Evolutionary conservation across 1,140 invertebrate genomes (phyloP).

Genomic region (Danaus plexippus): DNA sequence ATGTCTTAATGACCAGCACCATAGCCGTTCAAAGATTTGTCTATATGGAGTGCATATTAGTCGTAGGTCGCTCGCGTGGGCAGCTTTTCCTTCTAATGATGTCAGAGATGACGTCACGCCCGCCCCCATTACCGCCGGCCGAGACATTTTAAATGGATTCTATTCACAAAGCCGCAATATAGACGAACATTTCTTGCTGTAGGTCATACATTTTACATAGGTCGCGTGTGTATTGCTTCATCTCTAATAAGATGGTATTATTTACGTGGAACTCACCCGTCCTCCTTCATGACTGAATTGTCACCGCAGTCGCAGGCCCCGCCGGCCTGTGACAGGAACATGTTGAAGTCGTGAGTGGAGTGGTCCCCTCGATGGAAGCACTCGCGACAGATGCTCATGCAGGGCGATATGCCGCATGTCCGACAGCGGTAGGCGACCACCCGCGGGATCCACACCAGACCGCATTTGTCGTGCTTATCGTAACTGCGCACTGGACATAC

Average conservation of each 20-base stretch:
- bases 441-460: slow-evolving; percentile 97
- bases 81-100: slow-evolving; percentile 6
- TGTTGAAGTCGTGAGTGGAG: slow-evolving; percentile 97
- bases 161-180: slow-evolving; percentile 8
- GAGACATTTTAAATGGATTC: slow-evolving; percentile 8
- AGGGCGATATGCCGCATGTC: slow-evolving; percentile 97
- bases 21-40: no score
- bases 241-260: background rate
- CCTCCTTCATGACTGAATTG: slow-evolving; percentile 96
- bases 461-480: slow-evolving; percentile 97
- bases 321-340: slow-evolving; percentile 97
- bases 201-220: slow-evolving; percentile 2
- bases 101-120: slow-evolving; percentile 17
- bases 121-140: slow-evolving; percentile 11
- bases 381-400: slow-evolving; percentile 98
- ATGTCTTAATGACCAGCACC: no score
- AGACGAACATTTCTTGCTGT: slow-evolving; percentile 4
- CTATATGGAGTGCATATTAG: no score
- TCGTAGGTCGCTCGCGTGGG: slow-evolving; percentile 3
- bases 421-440: slow-evolving; percentile 98
- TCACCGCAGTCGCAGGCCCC: slow-evolving; percentile 99
- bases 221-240: background rate
- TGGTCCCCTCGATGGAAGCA: slow-evolving; percentile 98
- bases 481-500: slow-evolving; percentile 86
- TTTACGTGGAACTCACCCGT: slow-evolving; percentile 77